Percentiles rank a stretch among this genome's conserved stretches.
Conservation (phyloP, 35 echinoderm and acorn worm genomes). For the Eucidaris tribuloides region DNA sequence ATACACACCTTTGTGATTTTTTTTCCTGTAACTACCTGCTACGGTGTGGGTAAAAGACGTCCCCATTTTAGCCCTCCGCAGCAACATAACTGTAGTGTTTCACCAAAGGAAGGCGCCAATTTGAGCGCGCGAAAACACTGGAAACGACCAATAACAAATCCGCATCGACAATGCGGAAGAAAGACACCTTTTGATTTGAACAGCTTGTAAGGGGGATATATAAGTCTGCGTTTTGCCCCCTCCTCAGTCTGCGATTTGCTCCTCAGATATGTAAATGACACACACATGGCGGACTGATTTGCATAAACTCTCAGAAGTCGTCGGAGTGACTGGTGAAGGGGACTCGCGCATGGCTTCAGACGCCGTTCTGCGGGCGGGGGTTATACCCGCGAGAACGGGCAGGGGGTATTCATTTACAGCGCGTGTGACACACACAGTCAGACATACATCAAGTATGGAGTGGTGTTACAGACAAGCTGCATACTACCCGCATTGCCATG, state of each 20-base stretch:
- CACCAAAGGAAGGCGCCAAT: neutral
- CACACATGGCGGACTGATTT: neutral
- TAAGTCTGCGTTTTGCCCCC: constrained; percentile 24
- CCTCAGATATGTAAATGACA: constrained; percentile 25
- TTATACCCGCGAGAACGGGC: neutral
- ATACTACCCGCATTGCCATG: constrained; percentile 10
- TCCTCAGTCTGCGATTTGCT: constrained; percentile 21
- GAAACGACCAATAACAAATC: constrained; percentile 28
- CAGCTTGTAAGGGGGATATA: constrained; percentile 2
- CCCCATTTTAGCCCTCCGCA: too few species aligned
- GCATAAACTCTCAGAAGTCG: constrained; percentile 13
- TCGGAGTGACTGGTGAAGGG: neutral
- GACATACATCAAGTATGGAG: constrained; percentile 15
- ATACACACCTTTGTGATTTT: too few species aligned
- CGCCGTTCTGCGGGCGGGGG: neutral
- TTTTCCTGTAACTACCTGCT: too few species aligned
- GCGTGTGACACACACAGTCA: constrained; percentile 2
- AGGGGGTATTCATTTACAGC: neutral
- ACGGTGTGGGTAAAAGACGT: too few species aligned
- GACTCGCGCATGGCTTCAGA: constrained; percentile 11
- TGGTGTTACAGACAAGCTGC: constrained; percentile 11
- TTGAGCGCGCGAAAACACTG: constrained; percentile 14
- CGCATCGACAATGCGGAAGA: constrained; percentile 25
- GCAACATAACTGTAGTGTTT: neutral
- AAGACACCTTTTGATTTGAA: neutral